Conservation (phyloP, 1,140 invertebrate species). For the Andrena cerasifolii region DNA sequence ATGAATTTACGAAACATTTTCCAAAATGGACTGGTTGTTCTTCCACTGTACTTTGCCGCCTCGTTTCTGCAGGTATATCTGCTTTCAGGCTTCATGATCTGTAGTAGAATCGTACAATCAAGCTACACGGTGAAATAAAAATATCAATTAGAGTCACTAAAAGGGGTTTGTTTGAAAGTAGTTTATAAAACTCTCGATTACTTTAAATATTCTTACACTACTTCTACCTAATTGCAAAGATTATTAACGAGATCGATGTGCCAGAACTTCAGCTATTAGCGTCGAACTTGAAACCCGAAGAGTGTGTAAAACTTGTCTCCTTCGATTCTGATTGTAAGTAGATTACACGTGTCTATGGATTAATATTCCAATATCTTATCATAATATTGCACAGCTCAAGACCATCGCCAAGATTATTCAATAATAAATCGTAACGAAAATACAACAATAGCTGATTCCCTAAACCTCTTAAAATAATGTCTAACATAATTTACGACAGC, state of each 20-base stretch:
- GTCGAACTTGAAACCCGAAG: constrained; percentile 36
- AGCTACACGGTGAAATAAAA: background rate
- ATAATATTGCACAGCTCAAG: too few relatives aligned
- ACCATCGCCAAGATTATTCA: too few relatives aligned
- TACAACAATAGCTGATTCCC: too few relatives aligned
- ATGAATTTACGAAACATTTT: constrained; percentile 18
- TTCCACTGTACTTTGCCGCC: background rate
- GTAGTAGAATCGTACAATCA: background rate
- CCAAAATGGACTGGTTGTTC: background rate
- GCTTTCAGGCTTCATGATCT: background rate
- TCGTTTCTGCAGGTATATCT: constrained; percentile 2
- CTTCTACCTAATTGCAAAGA: constrained; percentile 3
- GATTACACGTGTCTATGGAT: too few relatives aligned
- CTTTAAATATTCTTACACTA: too few relatives aligned
- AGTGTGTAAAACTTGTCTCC: constrained; percentile 27
- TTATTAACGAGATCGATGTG: constrained; percentile 20
- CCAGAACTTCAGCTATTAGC: constrained; percentile 37
- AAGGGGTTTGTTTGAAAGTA: background rate
- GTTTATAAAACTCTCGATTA: too few relatives aligned
- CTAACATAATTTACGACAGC: background rate
- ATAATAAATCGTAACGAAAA: too few relatives aligned
- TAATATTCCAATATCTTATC: background rate
- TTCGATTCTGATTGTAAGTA: constrained; percentile 32
- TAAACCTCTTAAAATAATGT: background rate
- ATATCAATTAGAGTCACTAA: too few relatives aligned